Evolutionary conservation across 2,113 vertebrate species (phyloP).

Genomic region (Fregetta grallaria): DNA sequence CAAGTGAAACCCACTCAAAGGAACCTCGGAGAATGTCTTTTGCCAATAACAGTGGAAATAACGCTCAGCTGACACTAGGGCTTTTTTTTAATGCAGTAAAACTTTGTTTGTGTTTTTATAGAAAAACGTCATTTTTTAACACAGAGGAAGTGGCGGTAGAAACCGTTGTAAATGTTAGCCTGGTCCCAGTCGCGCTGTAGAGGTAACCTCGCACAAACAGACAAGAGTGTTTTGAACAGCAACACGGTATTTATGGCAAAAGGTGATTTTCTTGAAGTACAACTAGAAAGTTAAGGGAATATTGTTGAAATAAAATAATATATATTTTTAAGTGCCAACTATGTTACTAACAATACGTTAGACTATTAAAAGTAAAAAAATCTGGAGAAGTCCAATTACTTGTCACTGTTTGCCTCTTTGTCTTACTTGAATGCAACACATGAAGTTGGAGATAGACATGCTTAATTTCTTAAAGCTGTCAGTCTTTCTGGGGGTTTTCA

Average conservation of each 20-base stretch:
- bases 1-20: not conserved
- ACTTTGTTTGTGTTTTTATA: not conserved
- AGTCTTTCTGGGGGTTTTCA: not conserved
- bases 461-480: not conserved
- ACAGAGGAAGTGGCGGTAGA: not conserved
- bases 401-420: not conserved
- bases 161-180: not conserved
- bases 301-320: slow-evolving; percentile 47
- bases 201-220: not conserved
- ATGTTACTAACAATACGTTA: slow-evolving; percentile 17
- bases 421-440: not conserved
- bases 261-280: not conserved
- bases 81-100: not conserved
- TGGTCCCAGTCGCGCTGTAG: not conserved
- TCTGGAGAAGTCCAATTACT: not conserved
- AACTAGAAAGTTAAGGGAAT: slow-evolving; percentile 17
- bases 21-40: not conserved
- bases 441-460: not conserved
- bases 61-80: not conserved
- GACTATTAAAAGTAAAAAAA: slow-evolving; percentile 13
- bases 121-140: not conserved
- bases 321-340: slow-evolving; percentile 39
- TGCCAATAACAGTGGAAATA: not conserved
- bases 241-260: slow-evolving; percentile 27
- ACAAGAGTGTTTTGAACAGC: not conserved